Evolutionary conservation across 2,888 invertebrate species (phyloP).

Genomic region (Azorinus chamasolen): DNA sequence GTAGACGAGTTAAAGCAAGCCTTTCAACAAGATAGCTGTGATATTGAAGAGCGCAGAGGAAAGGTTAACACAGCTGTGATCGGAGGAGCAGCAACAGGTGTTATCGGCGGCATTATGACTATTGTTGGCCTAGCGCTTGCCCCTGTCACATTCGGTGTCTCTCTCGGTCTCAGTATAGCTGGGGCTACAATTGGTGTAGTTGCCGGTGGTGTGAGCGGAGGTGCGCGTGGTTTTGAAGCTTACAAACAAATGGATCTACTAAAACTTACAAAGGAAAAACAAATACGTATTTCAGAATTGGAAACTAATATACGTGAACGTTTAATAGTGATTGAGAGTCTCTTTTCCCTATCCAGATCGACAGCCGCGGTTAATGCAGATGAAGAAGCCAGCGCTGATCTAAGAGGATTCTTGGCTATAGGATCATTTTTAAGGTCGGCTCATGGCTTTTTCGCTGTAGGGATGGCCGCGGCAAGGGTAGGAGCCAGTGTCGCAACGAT

Average conservation of each 20-base stretch:
- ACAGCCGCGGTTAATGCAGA: not conserved
- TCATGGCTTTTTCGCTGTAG: constrained; percentile 3
- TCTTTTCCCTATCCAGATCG: not conserved
- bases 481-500: constrained; percentile 11
- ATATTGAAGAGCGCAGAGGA: constrained; percentile 7
- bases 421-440: constrained; percentile 16
- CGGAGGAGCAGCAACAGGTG: constrained; percentile 20
- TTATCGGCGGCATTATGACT: constrained; percentile 27
- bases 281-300: constrained; percentile 7
- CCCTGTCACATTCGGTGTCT: constrained; percentile 35
- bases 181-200: constrained; percentile 26
- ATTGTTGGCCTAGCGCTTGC: constrained; percentile 25
- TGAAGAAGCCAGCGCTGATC: constrained; percentile 11
- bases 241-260: constrained; percentile 23
- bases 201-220: constrained; percentile 14
- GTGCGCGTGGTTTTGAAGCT: constrained; percentile 19
- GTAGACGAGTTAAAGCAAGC: too few species aligned
- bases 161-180: constrained; percentile 26
- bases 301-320: constrained; percentile 4
- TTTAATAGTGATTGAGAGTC: not conserved
- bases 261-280: constrained; percentile 17
- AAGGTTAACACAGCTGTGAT: constrained; percentile 18
- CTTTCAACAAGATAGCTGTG: too few species aligned
- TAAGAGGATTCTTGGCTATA: constrained; percentile 23
- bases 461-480: constrained; percentile 10